These are phyloP conservation scores for Epizoanthus stellaris DNA, from an alignment of 92 coral and sea anemone species.

Conservation along the genomic window DNA sequence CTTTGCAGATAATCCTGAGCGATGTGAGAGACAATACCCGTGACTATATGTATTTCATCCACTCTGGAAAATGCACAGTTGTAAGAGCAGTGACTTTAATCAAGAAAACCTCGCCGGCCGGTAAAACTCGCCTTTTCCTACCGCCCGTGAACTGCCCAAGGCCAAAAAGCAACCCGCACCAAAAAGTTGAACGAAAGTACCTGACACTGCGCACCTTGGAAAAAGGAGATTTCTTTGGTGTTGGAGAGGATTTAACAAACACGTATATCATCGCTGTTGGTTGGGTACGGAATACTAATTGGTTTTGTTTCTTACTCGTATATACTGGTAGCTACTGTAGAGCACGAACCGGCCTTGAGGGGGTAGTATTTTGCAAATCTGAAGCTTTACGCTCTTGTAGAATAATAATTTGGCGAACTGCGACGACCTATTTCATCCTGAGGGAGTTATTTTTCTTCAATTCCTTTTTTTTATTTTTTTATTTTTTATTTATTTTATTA, in stretches of 20 bases:
- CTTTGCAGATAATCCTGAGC: conserved; percentile 70
- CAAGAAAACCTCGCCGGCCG: conserved; percentile 59
- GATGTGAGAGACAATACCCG: conserved; percentile 52
- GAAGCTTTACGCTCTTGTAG: too few species aligned
- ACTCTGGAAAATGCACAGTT: conserved; percentile 83
- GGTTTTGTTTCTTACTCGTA: too few species aligned
- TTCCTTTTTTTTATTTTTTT: too few species aligned
- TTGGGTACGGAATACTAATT: conserved; percentile 62
- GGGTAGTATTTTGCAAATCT: too few species aligned
- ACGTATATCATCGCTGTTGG: conserved; percentile 80
- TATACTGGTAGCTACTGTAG: not conserved
- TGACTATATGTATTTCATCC: conserved; percentile 79
- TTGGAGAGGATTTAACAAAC: conserved; percentile 85
- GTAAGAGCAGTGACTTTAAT: conserved; percentile 80
- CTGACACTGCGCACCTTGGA: conserved; percentile 68
- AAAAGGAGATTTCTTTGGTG: conserved; percentile 88
- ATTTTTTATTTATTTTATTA: too few species aligned
- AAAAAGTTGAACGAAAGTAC: conserved; percentile 62
- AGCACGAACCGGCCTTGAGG: too few species aligned
- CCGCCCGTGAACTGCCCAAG: conserved; percentile 57
- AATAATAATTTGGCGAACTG: too few species aligned
- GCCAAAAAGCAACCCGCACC: conserved; percentile 46
- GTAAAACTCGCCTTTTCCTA: conserved; percentile 72
- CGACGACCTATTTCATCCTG: too few species aligned
- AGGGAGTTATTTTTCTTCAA: too few species aligned